phyloP scores from a whole-genome alignment of 2,888 invertebrate genomes.

The Achlya flavicornis region DNA sequence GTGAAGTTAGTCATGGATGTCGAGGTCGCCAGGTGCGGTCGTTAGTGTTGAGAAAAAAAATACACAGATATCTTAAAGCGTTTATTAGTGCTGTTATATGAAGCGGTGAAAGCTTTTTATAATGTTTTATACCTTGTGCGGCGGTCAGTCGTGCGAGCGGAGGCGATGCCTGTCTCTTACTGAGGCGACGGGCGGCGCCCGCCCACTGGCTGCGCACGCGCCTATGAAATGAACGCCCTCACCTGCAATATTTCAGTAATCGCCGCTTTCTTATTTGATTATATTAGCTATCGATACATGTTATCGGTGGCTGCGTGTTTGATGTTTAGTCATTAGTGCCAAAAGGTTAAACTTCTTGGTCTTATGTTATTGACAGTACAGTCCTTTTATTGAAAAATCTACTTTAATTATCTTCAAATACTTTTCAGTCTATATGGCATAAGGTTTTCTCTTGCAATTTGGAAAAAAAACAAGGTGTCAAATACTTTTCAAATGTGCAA shows the following conservation, averaged over 20 bases:
- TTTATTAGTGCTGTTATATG: constrained; percentile 78
- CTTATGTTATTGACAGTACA: neutral
- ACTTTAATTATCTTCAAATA: no score
- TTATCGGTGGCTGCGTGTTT: constrained; percentile 29
- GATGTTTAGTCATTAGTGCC: neutral
- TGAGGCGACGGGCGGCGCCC: constrained; percentile 61
- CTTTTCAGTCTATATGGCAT: no score
- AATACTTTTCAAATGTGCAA: constrained; percentile 2
- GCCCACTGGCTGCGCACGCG: constrained; percentile 62
- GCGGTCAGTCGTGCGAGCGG: constrained; percentile 82
- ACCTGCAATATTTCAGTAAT: constrained; percentile 73
- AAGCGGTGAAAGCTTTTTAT: constrained; percentile 60
- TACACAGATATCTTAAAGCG: constrained; percentile 59
- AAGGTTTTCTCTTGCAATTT: neutral
- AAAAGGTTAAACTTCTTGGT: no score
- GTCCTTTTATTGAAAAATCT: no score
- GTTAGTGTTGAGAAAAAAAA: constrained; percentile 62
- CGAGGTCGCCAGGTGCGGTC: constrained; percentile 61
- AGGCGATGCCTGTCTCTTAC: constrained; percentile 78
- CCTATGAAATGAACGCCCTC: constrained; percentile 50
- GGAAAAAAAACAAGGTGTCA: neutral
- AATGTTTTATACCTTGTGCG: constrained; percentile 74
- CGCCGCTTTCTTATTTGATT: constrained; percentile 43
- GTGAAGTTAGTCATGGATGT: constrained; percentile 72
- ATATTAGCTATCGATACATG: constrained; percentile 40